phyloP scores from a whole-genome alignment of 2,113 vertebrate genomes.

The Turnix velox region DNA sequence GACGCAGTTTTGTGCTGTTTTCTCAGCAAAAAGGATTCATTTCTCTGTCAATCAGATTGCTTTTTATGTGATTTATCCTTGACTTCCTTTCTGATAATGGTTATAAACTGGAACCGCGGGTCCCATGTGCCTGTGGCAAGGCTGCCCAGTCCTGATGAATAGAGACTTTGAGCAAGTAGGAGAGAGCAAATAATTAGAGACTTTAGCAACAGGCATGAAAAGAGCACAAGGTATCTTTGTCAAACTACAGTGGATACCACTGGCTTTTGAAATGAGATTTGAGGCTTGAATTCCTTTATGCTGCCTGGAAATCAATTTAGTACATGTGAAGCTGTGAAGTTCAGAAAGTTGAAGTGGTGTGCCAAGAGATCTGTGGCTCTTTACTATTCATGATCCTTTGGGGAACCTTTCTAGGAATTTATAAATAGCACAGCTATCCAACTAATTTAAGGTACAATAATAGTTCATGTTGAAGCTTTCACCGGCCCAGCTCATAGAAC shows the following conservation, averaged over 20 bases:
- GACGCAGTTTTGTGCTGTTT: slow-evolving; percentile 52
- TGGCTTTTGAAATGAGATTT: slow-evolving; percentile 37
- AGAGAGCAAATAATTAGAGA: slow-evolving; percentile 48
- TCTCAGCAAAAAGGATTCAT: slow-evolving; percentile 27
- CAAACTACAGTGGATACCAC: neutral
- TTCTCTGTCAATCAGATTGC: neutral
- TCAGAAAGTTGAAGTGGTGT: neutral
- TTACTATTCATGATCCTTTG: slow-evolving; percentile 44
- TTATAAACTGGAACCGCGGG: slow-evolving; percentile 29
- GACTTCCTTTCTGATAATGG: slow-evolving; percentile 27
- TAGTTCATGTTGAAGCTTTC: slow-evolving; percentile 13
- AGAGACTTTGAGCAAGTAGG: neutral
- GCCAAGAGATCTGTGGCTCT: slow-evolving; percentile 33
- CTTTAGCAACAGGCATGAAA: slow-evolving; percentile 14
- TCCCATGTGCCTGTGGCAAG: neutral
- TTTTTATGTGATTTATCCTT: slow-evolving; percentile 32
- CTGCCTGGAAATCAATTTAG: slow-evolving; percentile 36
- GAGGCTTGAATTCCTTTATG: neutral
- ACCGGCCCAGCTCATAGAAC: neutral
- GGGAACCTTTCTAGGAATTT: slow-evolving; percentile 60
- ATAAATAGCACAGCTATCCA: neutral
- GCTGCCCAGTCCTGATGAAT: slow-evolving; percentile 8
- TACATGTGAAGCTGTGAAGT: neutral
- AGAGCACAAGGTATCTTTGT: neutral
- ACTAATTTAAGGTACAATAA: slow-evolving; percentile 28